Base-by-base conservation (phyloP, 2,113 vertebrate species). In the Crypturellus undulatus region DNA sequence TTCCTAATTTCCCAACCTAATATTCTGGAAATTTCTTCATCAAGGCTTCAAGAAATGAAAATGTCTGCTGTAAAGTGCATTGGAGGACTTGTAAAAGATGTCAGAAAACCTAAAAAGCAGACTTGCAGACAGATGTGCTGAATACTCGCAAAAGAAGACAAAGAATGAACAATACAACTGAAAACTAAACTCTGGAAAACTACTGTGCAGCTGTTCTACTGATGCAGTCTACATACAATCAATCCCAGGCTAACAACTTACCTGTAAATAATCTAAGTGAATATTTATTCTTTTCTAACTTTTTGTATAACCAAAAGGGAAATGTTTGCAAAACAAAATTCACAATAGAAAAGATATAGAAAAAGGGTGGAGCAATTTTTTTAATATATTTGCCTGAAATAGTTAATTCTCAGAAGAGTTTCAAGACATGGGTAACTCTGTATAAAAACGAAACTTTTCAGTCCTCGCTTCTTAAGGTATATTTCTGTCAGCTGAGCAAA, bases 401-500 rank as follows among this genome's bases (percentile, higher is more conserved):
- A 10, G 21, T 75, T 38, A 47, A 32, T 52, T 92, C 20, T 64
- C 17, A 2, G 17, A 12, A 71, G 26, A 60, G 3, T 68, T 84
- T 92, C 62, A 75, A 34, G n/a, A 76, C 2, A 34, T 78, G 60
- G 15, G 22, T 58, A 65, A 9, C 18, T 64, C 40, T 76, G 30
- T n/a, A 58, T 47, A 69, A 62, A 62, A 89, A 62, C 30, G 28
- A 76, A 89, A 81, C 26, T 90, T 90, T 78, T 60, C 65, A 76
- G 21, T 84, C 62, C 81, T 73, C 76, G 43, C 36, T 67, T 86
- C n/a, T 76, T 68, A 59, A 92, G 24, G n/a, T 79, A 15, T 69
- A 79, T 84, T 94, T 84, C 65, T 87, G 54, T 76, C 78, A 93
- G 36, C 59, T 84, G 58, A 92, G 49, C 40, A 45, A 84, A 79